phyloP scores from a whole-genome alignment of 2,113 vertebrate species.

The Uropsilus gracilis region DNA sequence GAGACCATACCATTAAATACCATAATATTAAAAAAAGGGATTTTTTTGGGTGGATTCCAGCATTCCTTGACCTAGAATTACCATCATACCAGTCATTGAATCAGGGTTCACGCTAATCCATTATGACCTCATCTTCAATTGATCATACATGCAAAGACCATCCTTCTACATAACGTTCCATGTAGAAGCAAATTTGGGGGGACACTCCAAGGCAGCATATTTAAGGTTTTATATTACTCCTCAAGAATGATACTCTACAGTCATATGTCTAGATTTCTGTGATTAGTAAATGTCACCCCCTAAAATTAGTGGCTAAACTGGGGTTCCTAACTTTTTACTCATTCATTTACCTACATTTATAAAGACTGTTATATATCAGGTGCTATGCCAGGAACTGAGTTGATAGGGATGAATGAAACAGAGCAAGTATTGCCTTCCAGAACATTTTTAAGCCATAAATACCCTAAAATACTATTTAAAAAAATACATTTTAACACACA shows the following conservation, averaged over 20 bases:
- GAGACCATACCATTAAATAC: too few species aligned
- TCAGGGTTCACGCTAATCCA: neutral
- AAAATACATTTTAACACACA: neutral
- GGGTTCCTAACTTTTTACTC: neutral
- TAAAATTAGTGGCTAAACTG: neutral
- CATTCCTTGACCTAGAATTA: neutral
- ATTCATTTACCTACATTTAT: neutral
- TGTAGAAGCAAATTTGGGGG: neutral
- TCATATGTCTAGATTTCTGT: too few species aligned
- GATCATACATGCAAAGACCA: neutral
- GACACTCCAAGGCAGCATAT: neutral
- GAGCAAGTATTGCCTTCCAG: neutral
- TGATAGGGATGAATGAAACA: neutral
- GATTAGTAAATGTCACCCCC: too few species aligned
- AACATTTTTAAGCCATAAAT: constrained; percentile 18
- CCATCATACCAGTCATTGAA: neutral
- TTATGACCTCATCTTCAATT: neutral
- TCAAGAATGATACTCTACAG: too few species aligned
- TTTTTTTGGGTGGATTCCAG: neutral
- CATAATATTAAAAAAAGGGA: too few species aligned
- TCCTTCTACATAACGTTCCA: neutral
- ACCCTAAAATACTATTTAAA: neutral
- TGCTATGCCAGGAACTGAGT: neutral
- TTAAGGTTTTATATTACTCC: too few species aligned
- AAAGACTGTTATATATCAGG: neutral